A percentile compares a stretch with the other conserved stretches of the same genome.
Evolutionary conservation across 2,113 vertebrate species (phyloP).

Genomic region (Haliaeetus leucogaster): DNA sequence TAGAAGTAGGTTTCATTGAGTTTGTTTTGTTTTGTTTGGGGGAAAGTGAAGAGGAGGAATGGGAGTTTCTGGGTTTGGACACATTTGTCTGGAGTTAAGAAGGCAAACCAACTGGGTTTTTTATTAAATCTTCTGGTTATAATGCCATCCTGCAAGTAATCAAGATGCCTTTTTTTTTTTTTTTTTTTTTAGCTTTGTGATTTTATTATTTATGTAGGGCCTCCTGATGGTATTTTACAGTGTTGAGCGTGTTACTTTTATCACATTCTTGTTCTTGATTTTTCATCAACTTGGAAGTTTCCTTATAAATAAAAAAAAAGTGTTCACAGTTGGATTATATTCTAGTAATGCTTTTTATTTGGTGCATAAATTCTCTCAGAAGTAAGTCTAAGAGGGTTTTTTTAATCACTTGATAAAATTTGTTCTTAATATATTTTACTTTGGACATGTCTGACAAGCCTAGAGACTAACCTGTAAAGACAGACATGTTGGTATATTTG

Average conservation of each 20-base stretch:
- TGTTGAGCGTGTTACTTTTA: background rate
- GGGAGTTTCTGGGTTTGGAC: background rate
- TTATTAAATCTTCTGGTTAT: background rate
- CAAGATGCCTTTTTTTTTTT: background rate
- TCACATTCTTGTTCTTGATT: background rate
- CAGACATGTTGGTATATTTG: background rate
- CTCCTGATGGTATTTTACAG: background rate
- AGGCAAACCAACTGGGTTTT: background rate
- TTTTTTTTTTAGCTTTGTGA: background rate
- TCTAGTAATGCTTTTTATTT: background rate
- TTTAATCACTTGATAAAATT: background rate
- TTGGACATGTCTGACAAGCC: background rate
- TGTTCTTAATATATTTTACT: background rate
- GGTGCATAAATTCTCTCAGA: background rate
- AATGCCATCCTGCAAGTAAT: background rate
- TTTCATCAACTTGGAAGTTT: background rate
- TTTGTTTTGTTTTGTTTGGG: background rate
- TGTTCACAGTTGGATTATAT: background rate
- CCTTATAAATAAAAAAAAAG: background rate
- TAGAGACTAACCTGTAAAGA: background rate
- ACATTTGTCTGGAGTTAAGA: background rate
- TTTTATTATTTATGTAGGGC: background rate
- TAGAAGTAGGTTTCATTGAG: background rate
- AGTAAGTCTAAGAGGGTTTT: background rate
- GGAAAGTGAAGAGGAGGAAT: background rate